A percentile compares a stretch with the other conserved stretches of the same genome.
Conservation (phyloP, 2,113 vertebrate species). For the Speoplatyrhinus poulsoni region DNA sequence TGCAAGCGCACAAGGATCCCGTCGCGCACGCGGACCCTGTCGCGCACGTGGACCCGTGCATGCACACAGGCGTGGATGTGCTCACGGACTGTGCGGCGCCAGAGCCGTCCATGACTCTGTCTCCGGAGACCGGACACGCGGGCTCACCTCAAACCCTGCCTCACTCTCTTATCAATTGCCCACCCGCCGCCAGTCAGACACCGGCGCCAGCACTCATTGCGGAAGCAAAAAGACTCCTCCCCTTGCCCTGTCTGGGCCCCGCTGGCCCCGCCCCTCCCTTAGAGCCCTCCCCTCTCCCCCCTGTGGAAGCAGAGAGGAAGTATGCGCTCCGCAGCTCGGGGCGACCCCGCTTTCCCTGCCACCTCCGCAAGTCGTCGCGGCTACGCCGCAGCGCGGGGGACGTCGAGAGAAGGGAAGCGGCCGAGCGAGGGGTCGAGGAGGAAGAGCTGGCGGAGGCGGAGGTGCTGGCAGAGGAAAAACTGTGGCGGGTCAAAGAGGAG, state of each 20-base stretch:
- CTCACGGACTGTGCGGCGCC: constrained; percentile 42
- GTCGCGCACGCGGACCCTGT: constrained; percentile 48
- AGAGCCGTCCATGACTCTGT: constrained; percentile 49
- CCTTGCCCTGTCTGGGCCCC: constrained; percentile 51
- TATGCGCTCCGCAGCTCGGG: constrained; percentile 93
- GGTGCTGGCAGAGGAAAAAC: constrained; percentile 56
- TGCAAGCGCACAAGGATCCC: constrained; percentile 68
- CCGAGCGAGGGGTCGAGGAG: constrained; percentile 53
- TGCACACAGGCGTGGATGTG: constrained; percentile 54
- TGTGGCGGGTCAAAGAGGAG: constrained; percentile 67
- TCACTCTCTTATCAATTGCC: constrained; percentile 59
- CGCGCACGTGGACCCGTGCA: constrained; percentile 53
- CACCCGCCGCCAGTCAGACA: constrained; percentile 55
- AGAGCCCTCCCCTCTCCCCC: constrained; percentile 45
- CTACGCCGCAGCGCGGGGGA: constrained; percentile 70
- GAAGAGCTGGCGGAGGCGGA: constrained; percentile 25
- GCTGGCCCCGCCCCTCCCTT: constrained; percentile 43
- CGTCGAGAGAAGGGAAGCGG: constrained; percentile 50
- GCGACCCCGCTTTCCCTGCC: constrained; percentile 92
- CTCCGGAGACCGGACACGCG: constrained; percentile 60
- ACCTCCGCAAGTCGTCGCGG: constrained; percentile 84
- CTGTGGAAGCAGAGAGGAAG: constrained; percentile 81
- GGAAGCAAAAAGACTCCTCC: constrained; percentile 47
- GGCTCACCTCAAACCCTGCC: constrained; percentile 58
- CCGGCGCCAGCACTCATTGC: constrained; percentile 50